These are phyloP conservation scores for Tetanocera ferruginea DNA, from an alignment of 2,888 invertebrate species.

Conservation along the genomic window DNA sequence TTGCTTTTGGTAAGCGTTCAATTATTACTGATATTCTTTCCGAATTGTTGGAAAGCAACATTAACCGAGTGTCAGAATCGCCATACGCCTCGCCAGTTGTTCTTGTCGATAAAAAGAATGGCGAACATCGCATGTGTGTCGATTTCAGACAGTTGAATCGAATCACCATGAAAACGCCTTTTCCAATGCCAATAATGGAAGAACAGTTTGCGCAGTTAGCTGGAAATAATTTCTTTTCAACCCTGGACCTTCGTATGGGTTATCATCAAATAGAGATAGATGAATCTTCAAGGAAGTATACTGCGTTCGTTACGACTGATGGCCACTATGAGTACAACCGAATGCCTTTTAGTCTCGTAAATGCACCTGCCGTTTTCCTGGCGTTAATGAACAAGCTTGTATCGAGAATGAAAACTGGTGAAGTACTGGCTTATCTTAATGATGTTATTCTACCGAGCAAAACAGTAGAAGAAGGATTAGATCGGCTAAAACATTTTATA, in stretches of 20 bases:
- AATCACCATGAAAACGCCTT: constrained; percentile 46
- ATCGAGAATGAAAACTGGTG: constrained; percentile 32
- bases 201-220: constrained; percentile 42
- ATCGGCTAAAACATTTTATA: constrained; percentile 38
- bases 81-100: constrained; percentile 47
- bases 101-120: constrained; percentile 47
- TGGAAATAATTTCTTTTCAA: constrained; percentile 32
- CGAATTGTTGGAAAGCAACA: constrained; percentile 37
- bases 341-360: constrained; percentile 48
- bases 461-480: constrained; percentile 39
- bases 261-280: constrained; percentile 48
- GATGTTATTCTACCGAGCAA: constrained; percentile 45
- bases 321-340: constrained; percentile 47
- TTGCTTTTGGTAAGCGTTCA: constrained; percentile 42
- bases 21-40: constrained; percentile 30
- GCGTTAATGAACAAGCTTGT: constrained; percentile 35
- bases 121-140: constrained; percentile 44
- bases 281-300: constrained; percentile 44
- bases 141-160: constrained; percentile 28
- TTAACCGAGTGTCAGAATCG: constrained; percentile 42
- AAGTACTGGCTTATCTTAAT: constrained; percentile 43
- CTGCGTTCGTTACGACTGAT: constrained; percentile 46
- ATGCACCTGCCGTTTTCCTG: constrained; percentile 45
- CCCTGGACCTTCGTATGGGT: constrained; percentile 40
- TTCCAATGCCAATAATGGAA: constrained; percentile 48